phyloP scores from a whole-genome alignment of 2,113 vertebrate species.

The Elachura formosa region DNA sequence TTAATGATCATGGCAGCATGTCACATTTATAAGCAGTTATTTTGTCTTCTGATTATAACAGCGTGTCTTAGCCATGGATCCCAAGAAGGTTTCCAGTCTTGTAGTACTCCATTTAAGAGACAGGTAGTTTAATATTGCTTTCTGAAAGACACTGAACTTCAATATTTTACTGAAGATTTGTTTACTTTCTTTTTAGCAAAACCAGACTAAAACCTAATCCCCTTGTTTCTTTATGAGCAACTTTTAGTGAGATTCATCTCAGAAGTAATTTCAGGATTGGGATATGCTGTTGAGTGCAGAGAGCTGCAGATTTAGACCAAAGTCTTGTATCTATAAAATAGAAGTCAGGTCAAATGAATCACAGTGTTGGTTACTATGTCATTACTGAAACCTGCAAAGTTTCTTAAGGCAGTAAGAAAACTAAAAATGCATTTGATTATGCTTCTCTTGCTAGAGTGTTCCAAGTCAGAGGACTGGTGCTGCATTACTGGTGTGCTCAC shows the following conservation, averaged over 20 bases:
- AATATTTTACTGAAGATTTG: neutral
- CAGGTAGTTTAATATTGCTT: neutral
- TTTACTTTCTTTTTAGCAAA: no score
- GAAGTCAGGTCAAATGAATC: neutral
- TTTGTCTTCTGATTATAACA: neutral
- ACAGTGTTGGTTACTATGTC: neutral
- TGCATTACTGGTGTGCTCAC: neutral
- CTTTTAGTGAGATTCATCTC: neutral
- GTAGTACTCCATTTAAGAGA: neutral
- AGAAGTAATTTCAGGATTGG: neutral
- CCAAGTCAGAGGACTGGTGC: accelerated
- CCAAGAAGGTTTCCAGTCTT: neutral
- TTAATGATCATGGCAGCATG: neutral
- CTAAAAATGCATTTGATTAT: neutral
- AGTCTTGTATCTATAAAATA: neutral
- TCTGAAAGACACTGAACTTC: neutral
- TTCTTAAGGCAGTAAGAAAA: neutral
- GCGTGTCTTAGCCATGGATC: neutral
- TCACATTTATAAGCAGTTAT: neutral
- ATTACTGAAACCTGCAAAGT: neutral
- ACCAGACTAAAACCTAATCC: neutral
- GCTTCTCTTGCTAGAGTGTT: neutral
- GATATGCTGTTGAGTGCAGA: neutral
- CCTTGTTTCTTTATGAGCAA: neutral
- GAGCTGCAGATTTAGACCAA: neutral